Conservation (phyloP, 1,140 invertebrate genomes). For the Cydia fagiglandana region DNA sequence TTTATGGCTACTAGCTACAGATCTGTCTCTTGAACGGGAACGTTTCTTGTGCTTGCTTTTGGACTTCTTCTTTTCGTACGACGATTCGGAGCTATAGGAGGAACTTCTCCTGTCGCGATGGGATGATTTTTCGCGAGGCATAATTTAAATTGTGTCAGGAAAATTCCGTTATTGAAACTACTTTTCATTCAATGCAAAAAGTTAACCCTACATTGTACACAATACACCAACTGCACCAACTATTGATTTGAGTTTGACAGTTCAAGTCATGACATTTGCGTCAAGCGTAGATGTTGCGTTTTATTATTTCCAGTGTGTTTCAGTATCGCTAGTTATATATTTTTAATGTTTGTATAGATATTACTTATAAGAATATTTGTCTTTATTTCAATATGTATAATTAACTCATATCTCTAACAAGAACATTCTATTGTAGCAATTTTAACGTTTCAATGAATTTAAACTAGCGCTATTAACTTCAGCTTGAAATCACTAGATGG, state of each 20-base stretch:
- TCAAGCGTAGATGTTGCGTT: neutral
- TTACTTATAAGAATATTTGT: too few relatives aligned
- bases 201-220: neutral
- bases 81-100: conserved; percentile 67
- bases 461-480: neutral
- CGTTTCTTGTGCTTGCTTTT: conserved; percentile 66
- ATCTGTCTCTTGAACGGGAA: conserved; percentile 63
- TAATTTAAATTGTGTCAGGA: neutral
- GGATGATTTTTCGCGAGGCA: conserved; percentile 67
- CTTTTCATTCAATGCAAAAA: neutral
- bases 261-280: neutral
- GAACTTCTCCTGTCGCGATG: conserved; percentile 66
- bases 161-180: neutral
- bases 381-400: too few relatives aligned
- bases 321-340: neutral
- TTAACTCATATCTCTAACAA: neutral
- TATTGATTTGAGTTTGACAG: neutral
- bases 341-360: too few relatives aligned
- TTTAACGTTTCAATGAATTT: neutral
- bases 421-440: neutral
- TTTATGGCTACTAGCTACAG: conserved; percentile 57
- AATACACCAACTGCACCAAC: neutral
- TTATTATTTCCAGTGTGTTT: neutral
- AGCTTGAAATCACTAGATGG: neutral
- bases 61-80: conserved; percentile 67